These are phyloP conservation scores for Cryptosula pallasiana DNA, from an alignment of 2,888 invertebrate genomes.

Conservation along the genomic window DNA sequence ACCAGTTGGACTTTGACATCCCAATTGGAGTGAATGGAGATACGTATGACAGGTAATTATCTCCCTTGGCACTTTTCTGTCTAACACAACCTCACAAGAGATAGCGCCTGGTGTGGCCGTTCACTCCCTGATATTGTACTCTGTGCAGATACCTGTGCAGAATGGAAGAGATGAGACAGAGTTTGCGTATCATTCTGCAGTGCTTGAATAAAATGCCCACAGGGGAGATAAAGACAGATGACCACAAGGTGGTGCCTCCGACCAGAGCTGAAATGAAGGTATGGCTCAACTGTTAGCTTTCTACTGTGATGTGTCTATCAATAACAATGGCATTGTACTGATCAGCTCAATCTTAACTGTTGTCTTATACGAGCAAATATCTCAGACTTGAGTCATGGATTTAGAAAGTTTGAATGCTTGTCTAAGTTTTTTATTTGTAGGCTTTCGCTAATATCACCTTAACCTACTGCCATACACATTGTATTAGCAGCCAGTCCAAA, in stretches of 20 bases:
- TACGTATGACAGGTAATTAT: slow-evolving; percentile 82
- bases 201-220: slow-evolving; percentile 96
- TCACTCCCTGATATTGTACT: no score
- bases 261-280: slow-evolving; percentile 93
- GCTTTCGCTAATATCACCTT: no score
- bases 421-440: no score
- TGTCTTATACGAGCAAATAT: no score
- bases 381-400: no score
- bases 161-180: slow-evolving; percentile 76
- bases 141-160: slow-evolving; percentile 69
- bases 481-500: no score
- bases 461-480: no score
- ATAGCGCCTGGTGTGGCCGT: no score
- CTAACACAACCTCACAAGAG: no score
- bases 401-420: no score
- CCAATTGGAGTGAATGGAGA: slow-evolving; percentile 94
- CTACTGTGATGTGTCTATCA: not conserved
- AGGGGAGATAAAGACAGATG: slow-evolving; percentile 90
- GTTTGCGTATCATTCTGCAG: slow-evolving; percentile 86
- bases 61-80: not conserved
- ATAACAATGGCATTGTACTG: not conserved
- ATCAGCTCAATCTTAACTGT: not conserved
- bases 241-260: slow-evolving; percentile 88
- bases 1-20: slow-evolving; percentile 88
- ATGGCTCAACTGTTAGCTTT: slow-evolving; percentile 5